Evolutionary conservation across 2,888 invertebrate species (phyloP), one percentile per base, ranked within the genome.

Genomic region (Myopa tessellatipennis): DNA sequence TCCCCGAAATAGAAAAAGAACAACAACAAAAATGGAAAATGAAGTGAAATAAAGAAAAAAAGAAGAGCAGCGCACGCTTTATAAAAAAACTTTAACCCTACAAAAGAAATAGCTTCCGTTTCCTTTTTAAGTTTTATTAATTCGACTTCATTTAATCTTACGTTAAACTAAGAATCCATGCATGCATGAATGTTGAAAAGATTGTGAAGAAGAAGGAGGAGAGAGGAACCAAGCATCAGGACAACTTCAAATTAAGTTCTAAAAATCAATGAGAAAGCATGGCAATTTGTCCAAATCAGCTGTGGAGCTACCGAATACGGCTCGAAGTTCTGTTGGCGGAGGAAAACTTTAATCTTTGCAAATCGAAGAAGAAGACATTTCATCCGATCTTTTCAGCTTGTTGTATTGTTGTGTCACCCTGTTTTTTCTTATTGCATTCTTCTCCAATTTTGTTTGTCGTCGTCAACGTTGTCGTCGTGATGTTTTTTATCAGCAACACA

Each of bases 371-470:
- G 1, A 45, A 10, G 45, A 45, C 1, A 45, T 8, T 45, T 45
- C 45, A 45, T 45, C 45, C 45, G 45, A 4, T 26, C 61, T 61
- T 61, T 61, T 61, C 61, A 61, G 2, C 61, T 61, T 61, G 26
- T 61, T 61, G 14, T n/a, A n/a, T 61, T 61, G 26, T 61, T 61
- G 61, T 61, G 18, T 26, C n/a, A 61, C 61, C 3, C n/a, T 61
- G 8, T 61, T 61, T 26, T 65, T 36, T 52, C 18, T 52, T 74
- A 55, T 67, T 52, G 52, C 18, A 36, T 74, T 74, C 40, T 52
- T 67, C 6, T 68, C 26, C 65, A 10, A 52, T 52, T 67, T 74
- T 34, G 16, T 74, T 65, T 67, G 18, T 73, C 14, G 18, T 18
- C 52, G 26, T 52, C 10, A 8, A 58, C 55, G 16, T 72, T 72